These are phyloP conservation scores for Marisa cornuarietis DNA, from an alignment of 1,140 invertebrate species.

Conservation along the genomic window DNA sequence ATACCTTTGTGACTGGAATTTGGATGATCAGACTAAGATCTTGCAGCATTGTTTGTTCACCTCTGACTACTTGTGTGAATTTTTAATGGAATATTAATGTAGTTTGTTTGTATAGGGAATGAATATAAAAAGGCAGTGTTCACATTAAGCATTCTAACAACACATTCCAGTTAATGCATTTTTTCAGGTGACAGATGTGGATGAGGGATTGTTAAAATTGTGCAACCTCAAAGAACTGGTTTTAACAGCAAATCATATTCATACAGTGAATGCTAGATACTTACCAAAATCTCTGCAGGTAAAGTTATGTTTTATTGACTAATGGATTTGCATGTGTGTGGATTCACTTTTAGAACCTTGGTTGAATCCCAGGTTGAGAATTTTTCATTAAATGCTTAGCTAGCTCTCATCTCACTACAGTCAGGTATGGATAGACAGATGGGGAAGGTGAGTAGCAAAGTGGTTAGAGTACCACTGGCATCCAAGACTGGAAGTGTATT, in stretches of 20 bases:
- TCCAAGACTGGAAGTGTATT: background rate
- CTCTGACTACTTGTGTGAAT: no score
- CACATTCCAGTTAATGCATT: conserved; percentile 15
- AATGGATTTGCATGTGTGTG: background rate
- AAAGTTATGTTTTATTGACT: background rate
- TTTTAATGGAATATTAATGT: no score
- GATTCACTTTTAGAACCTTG: background rate
- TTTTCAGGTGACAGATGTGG: conserved; percentile 58
- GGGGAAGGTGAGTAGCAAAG: conserved; percentile 1
- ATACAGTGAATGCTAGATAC: conserved; percentile 49
- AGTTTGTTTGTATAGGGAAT: background rate
- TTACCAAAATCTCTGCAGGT: conserved; percentile 58
- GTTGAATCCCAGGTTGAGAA: background rate
- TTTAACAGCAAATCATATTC: conserved; percentile 59
- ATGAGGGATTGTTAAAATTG: conserved; percentile 55
- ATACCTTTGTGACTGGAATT: no score
- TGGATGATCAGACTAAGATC: no score
- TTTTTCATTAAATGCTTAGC: background rate
- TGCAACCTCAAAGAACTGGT: conserved; percentile 58
- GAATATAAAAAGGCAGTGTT: background rate
- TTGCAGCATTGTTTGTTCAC: no score
- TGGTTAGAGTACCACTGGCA: background rate
- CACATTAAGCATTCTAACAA: background rate
- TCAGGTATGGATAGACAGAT: background rate
- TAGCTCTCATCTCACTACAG: no score